Percentiles rank a stretch among this genome's conserved stretches.
These are phyloP conservation scores for Eulithis prunata DNA, from an alignment of 2,888 invertebrate genomes.

Conservation along the genomic window DNA sequence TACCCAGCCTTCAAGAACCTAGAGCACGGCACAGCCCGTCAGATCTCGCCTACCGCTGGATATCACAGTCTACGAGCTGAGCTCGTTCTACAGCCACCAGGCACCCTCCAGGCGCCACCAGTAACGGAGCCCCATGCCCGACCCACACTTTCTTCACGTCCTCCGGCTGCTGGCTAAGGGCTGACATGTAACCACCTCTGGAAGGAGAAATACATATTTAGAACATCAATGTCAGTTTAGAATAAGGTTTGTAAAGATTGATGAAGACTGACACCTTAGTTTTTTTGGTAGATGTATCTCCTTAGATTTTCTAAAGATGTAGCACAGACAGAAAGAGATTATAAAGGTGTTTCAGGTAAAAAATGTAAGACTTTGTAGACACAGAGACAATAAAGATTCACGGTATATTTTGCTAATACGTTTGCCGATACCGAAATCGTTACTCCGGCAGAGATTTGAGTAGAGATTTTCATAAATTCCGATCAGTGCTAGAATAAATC, in stretches of 20 bases:
- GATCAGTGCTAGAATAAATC: too few relatives aligned
- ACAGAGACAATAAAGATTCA: too few relatives aligned
- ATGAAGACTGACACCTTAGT: background rate
- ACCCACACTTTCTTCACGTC: slow-evolving; percentile 82
- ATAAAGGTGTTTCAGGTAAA: too few relatives aligned
- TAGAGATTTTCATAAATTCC: too few relatives aligned
- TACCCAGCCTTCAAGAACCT: background rate
- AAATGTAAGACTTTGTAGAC: too few relatives aligned
- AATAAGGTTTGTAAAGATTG: too few relatives aligned
- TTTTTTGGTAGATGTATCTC: background rate
- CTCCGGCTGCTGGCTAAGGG: slow-evolving; percentile 66
- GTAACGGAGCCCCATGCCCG: slow-evolving; percentile 67
- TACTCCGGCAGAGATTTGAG: too few relatives aligned
- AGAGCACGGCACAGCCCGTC: slow-evolving; percentile 59
- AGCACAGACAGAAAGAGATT: too few relatives aligned
- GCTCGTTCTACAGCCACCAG: slow-evolving; percentile 76
- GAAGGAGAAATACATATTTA: slow-evolving; percentile 42
- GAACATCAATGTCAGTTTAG: background rate
- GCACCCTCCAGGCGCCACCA: slow-evolving; percentile 74
- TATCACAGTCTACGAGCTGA: slow-evolving; percentile 77
- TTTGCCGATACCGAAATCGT: too few relatives aligned
- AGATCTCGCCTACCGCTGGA: slow-evolving; percentile 74
- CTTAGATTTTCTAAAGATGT: too few relatives aligned
- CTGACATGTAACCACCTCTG: slow-evolving; percentile 80
- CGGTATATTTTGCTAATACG: too few relatives aligned